Evolutionary conservation across 2,797 vertebrate genomes (phyloP), one percentile per base, ranked within the genome.

Genomic region (Rhabdophis nuchalis): DNA sequence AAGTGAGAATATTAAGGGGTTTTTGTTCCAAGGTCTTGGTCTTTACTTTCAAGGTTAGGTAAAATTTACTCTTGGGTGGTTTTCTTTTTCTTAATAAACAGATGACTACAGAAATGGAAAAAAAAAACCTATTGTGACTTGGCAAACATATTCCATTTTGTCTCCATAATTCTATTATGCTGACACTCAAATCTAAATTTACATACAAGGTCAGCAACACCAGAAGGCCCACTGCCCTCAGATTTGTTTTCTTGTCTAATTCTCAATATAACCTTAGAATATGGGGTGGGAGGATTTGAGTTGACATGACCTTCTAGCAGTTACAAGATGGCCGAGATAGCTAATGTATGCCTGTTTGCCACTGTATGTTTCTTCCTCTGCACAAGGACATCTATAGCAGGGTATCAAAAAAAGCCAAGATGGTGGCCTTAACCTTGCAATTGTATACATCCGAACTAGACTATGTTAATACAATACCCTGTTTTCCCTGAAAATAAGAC

Each of bases 1-100:
- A 91, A 16, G 8, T 88, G 41, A 54, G 53, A 94, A 87, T 1
- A 85, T 1, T 93, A 46, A 46, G 36, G 14, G 46, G 16, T 85
- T 96, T 23, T 25, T 86, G 90, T 94, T 87, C 87, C 50, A 60
- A 93, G 85, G 23, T 60, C 36, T 90, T 20, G 23, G 53, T 56
- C 53, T 89, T 86, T 89, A 56, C 29, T 3, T 90, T 9, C 18
- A 88, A 85, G 85, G 0, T 7, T 53, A 14, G 87, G 89, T 77
- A 36, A 60, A 82, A 46, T 23, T 57, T 57, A 90, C 23, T 82
- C 4, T 46, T 12, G 20, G 11, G 9, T 82, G 41, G 2, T 0
- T 29, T 0, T 41, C 29, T 25, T 27, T 18, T 6, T 50, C 52
- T 85, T 27, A 93, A 18, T 88, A 87, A 87, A 85, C 25, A 52